These are phyloP conservation scores for Oikopleura albicans DNA, from an alignment of 23 tunicate species.

Conservation along the genomic window DNA sequence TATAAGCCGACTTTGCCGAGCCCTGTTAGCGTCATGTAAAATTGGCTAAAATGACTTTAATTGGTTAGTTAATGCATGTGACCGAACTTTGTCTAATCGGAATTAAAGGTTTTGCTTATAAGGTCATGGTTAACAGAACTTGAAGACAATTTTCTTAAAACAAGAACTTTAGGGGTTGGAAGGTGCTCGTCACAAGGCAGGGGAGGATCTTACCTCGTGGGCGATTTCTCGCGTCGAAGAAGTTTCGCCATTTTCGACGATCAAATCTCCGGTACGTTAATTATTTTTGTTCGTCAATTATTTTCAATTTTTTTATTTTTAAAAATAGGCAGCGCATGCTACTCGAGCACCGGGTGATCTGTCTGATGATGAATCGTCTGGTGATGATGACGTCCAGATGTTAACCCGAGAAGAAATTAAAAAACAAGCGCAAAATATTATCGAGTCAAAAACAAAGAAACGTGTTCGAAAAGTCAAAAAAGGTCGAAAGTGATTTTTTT, in stretches of 20 bases:
- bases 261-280: slow-evolving; percentile 5
- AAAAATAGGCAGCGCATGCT: neutral
- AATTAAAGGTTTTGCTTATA: too few relatives aligned
- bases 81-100: too few relatives aligned
- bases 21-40: too few relatives aligned
- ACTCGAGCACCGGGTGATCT: slow-evolving; percentile 12
- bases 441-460: neutral
- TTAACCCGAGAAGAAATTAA: slow-evolving; percentile 1
- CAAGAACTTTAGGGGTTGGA: slow-evolving; percentile 15
- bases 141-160: too few relatives aligned
- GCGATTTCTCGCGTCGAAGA: slow-evolving; percentile 6
- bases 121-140: too few relatives aligned
- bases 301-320: neutral
- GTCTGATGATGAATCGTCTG: slow-evolving; percentile 1
- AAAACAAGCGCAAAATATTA: neutral
- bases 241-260: neutral
- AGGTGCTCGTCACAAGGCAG: neutral
- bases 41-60: too few relatives aligned
- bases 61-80: too few relatives aligned
- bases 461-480: neutral
- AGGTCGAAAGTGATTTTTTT: neutral
- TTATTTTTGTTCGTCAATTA: neutral
- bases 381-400: slow-evolving; percentile 1
- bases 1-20: too few relatives aligned
- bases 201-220: neutral